Evolutionary conservation across 1,140 invertebrate genomes (phyloP).

Genomic region (Microplitis mediator): DNA sequence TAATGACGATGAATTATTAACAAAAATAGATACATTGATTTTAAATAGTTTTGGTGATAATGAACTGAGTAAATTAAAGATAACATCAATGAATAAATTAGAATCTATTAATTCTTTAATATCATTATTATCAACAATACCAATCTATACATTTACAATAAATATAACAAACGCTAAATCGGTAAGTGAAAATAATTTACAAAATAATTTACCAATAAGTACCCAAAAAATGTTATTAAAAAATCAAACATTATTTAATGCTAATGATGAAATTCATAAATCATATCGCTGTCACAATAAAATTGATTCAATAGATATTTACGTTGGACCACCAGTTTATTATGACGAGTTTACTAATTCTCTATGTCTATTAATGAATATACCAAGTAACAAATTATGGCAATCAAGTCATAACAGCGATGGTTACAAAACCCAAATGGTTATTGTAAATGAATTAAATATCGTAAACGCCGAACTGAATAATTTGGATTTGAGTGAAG

Average conservation of each 20-base stretch:
- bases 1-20: not conserved
- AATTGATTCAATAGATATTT: not conserved
- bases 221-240: not conserved
- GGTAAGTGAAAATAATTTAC: not conserved
- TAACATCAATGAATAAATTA: not conserved
- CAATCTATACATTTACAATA: not conserved
- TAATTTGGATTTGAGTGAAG: not conserved
- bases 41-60: not conserved
- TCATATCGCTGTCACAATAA: not conserved
- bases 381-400: not conserved
- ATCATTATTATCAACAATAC: not conserved
- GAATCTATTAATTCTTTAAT: not conserved
- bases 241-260: not conserved
- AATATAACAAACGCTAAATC: not conserved
- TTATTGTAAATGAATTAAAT: not conserved
- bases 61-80: not conserved
- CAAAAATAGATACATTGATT: not conserved
- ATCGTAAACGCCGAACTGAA: not conserved
- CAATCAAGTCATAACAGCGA: not conserved
- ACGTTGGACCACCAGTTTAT: not conserved
- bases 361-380: not conserved
- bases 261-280: not conserved
- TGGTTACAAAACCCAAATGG: not conserved
- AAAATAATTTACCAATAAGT: not conserved
- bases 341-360: not conserved